Conservation (phyloP, 2,888 invertebrate genomes). For the Imbricaverruca yamaguchii region DNA sequence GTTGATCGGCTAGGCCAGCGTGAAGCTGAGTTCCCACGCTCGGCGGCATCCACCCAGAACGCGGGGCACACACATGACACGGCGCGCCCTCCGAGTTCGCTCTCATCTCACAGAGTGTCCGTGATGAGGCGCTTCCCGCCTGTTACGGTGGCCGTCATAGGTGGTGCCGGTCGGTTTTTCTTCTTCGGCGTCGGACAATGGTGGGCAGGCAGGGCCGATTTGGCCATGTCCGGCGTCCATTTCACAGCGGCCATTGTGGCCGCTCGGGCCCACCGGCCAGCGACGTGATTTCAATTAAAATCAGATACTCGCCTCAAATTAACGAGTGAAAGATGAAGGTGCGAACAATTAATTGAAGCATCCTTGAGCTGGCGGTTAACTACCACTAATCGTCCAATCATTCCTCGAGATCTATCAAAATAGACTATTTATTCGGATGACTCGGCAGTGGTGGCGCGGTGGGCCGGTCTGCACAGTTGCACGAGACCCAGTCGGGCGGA, state of each 20-base stretch:
- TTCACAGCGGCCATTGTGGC: background rate
- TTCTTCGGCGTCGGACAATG: background rate
- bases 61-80: background rate
- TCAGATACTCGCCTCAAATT: background rate
- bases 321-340: slow-evolving; percentile 15
- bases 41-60: too few species aligned
- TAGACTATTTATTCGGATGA: slow-evolving; percentile 18
- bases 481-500: too few species aligned
- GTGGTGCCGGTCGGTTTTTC: background rate
- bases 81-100: background rate
- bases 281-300: slow-evolving; percentile 5
- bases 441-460: background rate
- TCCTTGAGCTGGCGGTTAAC: slow-evolving; percentile 12
- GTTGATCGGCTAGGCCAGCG: background rate
- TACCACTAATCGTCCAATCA: slow-evolving; percentile 12
- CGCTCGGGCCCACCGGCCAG: background rate
- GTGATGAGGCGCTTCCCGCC: background rate
- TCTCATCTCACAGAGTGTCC: background rate
- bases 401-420: slow-evolving; percentile 14
- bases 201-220: background rate
- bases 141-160: background rate
- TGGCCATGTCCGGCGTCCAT: slow-evolving; percentile 1
- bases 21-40: background rate
- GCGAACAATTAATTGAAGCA: slow-evolving; percentile 21
- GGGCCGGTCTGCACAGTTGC: background rate